Conservation (phyloP, 2,888 invertebrate species). For the Formica aserva region DNA sequence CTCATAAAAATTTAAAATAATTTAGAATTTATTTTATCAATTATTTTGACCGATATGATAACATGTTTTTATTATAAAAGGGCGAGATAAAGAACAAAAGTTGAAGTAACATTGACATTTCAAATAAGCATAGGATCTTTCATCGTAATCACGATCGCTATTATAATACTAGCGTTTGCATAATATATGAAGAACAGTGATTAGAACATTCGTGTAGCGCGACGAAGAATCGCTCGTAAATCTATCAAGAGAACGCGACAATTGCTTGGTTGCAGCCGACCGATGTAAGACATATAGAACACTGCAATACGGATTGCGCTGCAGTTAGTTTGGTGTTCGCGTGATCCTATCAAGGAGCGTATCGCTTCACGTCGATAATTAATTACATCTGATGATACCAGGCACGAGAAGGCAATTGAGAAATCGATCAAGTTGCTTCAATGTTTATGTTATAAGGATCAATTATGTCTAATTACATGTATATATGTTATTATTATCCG, state of each 20-base stretch:
- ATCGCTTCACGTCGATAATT: constrained; percentile 74
- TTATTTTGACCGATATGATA: neutral
- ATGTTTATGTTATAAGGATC: constrained; percentile 34
- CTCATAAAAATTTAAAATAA: neutral
- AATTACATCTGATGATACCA: constrained; percentile 76
- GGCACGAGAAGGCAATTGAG: constrained; percentile 57
- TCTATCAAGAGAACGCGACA: constrained; percentile 62
- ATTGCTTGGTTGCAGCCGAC: neutral
- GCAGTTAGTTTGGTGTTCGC: constrained; percentile 43
- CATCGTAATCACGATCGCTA: neutral
- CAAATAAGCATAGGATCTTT: neutral
- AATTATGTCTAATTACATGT: constrained; percentile 5
- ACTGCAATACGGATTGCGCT: constrained; percentile 63
- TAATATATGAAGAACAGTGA: neutral
- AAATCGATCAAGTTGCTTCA: constrained; percentile 67
- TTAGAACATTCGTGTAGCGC: neutral
- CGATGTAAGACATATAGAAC: constrained; percentile 48
- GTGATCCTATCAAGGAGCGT: constrained; percentile 68
- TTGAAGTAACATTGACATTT: neutral
- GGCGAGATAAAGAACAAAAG: neutral
- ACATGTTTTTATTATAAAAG: neutral
- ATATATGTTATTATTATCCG: neutral
- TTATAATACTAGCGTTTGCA: neutral
- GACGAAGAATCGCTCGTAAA: constrained; percentile 70
- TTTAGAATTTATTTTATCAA: neutral